Base-by-base conservation (phyloP, 1,140 invertebrate species). In the Diploscapter pachys region DNA sequence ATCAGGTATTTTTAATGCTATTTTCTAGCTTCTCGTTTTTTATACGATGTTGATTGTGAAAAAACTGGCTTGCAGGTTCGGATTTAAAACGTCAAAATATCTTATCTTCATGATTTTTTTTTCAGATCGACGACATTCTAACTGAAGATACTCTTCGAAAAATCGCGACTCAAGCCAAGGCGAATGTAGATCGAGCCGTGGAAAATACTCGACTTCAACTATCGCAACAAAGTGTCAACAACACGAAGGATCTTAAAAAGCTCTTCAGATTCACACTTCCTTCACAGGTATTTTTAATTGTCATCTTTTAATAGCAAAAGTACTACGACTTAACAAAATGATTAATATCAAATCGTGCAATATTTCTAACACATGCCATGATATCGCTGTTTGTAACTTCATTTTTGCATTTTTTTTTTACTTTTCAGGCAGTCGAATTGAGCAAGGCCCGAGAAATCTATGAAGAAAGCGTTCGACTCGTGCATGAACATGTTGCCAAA, bases 111-210 rank as follows among this genome's bases (percentile, higher is more conserved):
- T 59, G 63, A 13, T 61, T 70, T 50, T 59, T 56, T 73, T 31
- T 65, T 65, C 80, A 66, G 52, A 54, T 85, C 49, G 84, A 85
- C 71, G 61, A 72, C 54, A 55, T 71, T 4, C 56, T 85, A n/a
- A 74, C 77, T 66, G 66, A 77, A 13, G 55, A 79, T n/a, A 65
- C 78, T 6, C 69, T 85, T 9, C 76, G 77, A 63, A 74, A 75
- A 50, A 86, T 85, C 54, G 84, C 85, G 11, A 66, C 74, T 31
- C 64, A 83, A 71, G 83, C 83, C 3, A 80, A 79, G 51, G 64
- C 73, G n/a, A 86, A 85, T 72, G 80, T 85, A 31, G 81, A 85
- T 53, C 72, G 82, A 69, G 84, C 85, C 50, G 77, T 85, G 31
- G 48, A 54, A 6, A 75, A 76, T 8, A 85, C 83, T 9, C 75